These are phyloP conservation scores for Oncorhynchus clarkii DNA, from an alignment of 2,113 vertebrate species.

Conservation along the genomic window DNA sequence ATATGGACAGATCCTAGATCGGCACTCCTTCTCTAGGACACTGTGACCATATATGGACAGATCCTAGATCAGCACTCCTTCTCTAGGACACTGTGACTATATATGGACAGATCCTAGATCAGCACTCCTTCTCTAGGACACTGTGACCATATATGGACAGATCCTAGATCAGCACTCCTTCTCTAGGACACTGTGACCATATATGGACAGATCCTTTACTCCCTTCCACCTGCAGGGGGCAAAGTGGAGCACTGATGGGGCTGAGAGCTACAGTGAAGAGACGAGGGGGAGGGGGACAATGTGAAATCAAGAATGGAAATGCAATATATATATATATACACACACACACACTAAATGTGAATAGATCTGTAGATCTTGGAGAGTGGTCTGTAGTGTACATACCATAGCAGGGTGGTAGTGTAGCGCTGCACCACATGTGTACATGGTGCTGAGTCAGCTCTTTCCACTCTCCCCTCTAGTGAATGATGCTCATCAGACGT, in stretches of 20 bases:
- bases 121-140: neutral
- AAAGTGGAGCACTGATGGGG: constrained; percentile 30
- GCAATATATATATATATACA: too few relatives aligned
- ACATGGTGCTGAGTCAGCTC: constrained; percentile 48
- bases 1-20: neutral
- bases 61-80: neutral
- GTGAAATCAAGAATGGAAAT: neutral
- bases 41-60: neutral
- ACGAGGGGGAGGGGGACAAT: neutral
- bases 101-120: neutral
- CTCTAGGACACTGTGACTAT: neutral
- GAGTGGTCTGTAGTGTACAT: constrained; percentile 42
- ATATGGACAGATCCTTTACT: neutral
- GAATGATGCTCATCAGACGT: constrained; percentile 20
- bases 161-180: neutral
- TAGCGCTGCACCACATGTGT: constrained; percentile 28
- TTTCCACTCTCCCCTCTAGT: constrained; percentile 26
- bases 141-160: neutral
- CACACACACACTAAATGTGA: constrained; percentile 12
- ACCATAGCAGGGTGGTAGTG: constrained; percentile 35
- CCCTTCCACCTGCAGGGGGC: constrained; percentile 24
- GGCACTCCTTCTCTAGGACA: neutral
- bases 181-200: neutral
- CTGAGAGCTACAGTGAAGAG: constrained; percentile 9
- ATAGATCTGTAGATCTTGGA: constrained; percentile 46